Conservation (phyloP, 2,797 vertebrate genomes). For the Clarias laeviceps region DNA sequence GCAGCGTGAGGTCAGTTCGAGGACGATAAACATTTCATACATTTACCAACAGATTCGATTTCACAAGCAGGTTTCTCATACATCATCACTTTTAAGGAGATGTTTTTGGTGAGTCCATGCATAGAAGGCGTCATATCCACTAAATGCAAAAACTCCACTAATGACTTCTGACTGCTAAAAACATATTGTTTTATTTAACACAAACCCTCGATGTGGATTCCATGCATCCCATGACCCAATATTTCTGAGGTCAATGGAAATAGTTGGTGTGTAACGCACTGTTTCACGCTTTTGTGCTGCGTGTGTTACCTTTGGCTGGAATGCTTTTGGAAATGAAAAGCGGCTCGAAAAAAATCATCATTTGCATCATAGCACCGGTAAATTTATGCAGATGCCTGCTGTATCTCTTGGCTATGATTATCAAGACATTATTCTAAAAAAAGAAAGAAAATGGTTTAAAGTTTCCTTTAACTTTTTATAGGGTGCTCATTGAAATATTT, state of each 20-base stretch:
- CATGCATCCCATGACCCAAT: background rate
- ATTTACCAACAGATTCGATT: background rate
- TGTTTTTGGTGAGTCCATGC: background rate
- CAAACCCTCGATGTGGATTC: background rate
- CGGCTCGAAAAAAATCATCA: background rate
- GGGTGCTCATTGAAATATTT: too few relatives aligned
- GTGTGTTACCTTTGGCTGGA: background rate
- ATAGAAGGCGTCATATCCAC: background rate
- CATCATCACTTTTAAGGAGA: background rate
- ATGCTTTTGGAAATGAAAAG: background rate
- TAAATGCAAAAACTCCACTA: background rate
- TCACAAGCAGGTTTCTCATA: background rate
- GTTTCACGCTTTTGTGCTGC: conserved; percentile 22
- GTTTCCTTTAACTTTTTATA: background rate
- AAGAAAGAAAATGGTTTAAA: too few relatives aligned
- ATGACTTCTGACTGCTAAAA: background rate
- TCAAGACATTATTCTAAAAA: background rate
- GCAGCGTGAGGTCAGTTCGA: background rate
- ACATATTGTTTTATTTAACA: conserved; percentile 29
- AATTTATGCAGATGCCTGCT: background rate
- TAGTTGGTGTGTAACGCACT: conserved; percentile 36
- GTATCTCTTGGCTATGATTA: background rate
- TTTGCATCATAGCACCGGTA: background rate
- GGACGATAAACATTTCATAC: background rate
- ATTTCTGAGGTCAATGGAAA: conserved; percentile 26